Conservation (phyloP, 2,888 invertebrate species). For the Cordylochernes scorpioides region DNA sequence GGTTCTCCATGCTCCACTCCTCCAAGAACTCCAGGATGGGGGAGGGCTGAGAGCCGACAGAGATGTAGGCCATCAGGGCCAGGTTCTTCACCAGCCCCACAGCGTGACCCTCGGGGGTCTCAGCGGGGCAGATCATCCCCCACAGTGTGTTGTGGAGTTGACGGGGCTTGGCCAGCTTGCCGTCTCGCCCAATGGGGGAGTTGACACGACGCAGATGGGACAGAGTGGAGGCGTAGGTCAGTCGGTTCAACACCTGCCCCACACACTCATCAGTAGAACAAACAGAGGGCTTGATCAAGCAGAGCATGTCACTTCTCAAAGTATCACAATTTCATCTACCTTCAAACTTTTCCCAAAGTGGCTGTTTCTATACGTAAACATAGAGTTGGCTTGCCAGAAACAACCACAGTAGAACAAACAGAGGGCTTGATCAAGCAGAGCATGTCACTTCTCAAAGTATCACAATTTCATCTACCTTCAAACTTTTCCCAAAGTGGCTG, state of each 20-base stretch:
- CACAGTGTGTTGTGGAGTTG: constrained; percentile 96
- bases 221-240: constrained; percentile 93
- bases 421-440: no score
- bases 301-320: no score
- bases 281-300: no score
- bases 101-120: constrained; percentile 60
- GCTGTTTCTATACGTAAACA: no score
- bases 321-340: no score
- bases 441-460: no score
- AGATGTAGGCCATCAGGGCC: constrained; percentile 97
- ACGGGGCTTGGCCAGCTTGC: constrained; percentile 91
- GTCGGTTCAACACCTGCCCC: constrained; percentile 88
- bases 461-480: no score
- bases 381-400: no score
- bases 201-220: constrained; percentile 93
- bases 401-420: no score
- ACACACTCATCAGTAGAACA: no score
- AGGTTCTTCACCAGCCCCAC: constrained; percentile 87
- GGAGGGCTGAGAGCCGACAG: constrained; percentile 94
- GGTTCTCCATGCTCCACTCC: constrained; percentile 99
- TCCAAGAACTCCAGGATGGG: constrained; percentile 99
- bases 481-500: no score
- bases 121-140: constrained; percentile 99
- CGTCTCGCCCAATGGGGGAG: constrained; percentile 95
- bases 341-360: no score